Conservation (phyloP, 1,140 invertebrate species). For the Meloidogyne exigua region DNA sequence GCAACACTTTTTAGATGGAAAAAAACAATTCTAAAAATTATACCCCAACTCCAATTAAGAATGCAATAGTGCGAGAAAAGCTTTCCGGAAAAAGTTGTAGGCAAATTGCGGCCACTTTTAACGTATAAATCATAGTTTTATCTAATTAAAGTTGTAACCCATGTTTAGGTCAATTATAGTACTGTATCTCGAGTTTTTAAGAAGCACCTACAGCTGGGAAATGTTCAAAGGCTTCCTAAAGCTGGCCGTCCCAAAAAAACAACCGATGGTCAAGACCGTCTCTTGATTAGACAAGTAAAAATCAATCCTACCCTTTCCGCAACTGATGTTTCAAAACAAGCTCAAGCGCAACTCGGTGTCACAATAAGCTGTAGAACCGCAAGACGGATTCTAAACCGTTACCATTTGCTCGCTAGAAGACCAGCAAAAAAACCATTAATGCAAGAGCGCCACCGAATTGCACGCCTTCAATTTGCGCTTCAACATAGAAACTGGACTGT, state of each 20-base stretch:
- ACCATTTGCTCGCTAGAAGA: conserved; percentile 13
- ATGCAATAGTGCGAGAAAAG: conserved; percentile 11
- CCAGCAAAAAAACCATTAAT: conserved; percentile 30
- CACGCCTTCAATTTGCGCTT: conserved; percentile 35
- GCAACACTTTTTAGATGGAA: too few relatives aligned
- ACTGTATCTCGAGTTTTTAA: conserved; percentile 13
- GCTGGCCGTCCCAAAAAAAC: conserved; percentile 22
- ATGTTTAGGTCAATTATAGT: too few relatives aligned
- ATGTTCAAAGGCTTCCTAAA: neutral
- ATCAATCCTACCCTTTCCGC: conserved; percentile 8
- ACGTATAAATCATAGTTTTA: neutral
- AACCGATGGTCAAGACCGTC: conserved; percentile 15
- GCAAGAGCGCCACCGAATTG: conserved; percentile 2
- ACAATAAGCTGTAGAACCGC: conserved; percentile 22
- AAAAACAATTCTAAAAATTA: too few relatives aligned
- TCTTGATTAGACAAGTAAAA: conserved; percentile 15
- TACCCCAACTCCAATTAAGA: conserved; percentile 10
- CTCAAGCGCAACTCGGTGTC: conserved; percentile 5
- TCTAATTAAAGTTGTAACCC: too few relatives aligned
- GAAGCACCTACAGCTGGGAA: neutral
- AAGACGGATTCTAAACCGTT: conserved; percentile 23
- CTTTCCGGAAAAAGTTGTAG: conserved; percentile 1
- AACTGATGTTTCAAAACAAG: conserved; percentile 19
- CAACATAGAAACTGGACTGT: conserved; percentile 29
- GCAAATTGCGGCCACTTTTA: neutral